These are phyloP conservation scores for Aspidoscelis tigris DNA, from an alignment of 2,113 vertebrate species.

Conservation along the genomic window DNA sequence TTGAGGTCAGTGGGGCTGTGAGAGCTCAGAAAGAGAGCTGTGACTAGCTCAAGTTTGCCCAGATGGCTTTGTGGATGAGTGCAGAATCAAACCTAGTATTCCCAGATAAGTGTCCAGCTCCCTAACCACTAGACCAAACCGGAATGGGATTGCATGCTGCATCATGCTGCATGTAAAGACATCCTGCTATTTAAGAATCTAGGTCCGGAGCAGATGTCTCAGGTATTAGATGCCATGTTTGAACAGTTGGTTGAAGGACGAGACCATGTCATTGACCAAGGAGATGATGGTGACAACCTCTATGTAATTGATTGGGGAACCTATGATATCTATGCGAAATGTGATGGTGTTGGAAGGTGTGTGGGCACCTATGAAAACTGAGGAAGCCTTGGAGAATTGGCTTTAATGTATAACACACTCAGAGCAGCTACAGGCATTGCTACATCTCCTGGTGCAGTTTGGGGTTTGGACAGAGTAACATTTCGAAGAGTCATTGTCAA, in stretches of 20 bases:
- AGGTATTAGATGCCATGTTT: conserved; percentile 98
- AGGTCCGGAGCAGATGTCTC: conserved; percentile 91
- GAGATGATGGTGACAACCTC: conserved; percentile 98
- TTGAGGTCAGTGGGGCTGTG: no score
- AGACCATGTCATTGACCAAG: conserved; percentile 96
- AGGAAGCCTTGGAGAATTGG: conserved; percentile 97
- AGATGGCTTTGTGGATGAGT: no score
- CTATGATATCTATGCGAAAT: conserved; percentile 91
- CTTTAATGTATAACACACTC: conserved; percentile 98
- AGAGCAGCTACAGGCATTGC: conserved; percentile 96
- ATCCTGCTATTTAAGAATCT: no score
- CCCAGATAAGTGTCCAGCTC: no score
- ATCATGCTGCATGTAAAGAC: no score
- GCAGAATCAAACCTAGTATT: no score
- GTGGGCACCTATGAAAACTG: conserved; percentile 94
- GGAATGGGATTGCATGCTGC: no score
- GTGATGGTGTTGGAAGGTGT: conserved; percentile 85
- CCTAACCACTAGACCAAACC: no score
- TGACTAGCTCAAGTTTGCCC: no score
- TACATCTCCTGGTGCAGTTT: conserved; percentile 93
- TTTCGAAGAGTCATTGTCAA: conserved; percentile 98
- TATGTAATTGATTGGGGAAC: conserved; percentile 96
- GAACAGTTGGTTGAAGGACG: conserved; percentile 90
- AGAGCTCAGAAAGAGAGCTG: no score
- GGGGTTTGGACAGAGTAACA: conserved; percentile 91